Evolutionary conservation across 2,888 invertebrate genomes (phyloP), one percentile per base, ranked within the genome.

Genomic region (Rhagonycha fulva): DNA sequence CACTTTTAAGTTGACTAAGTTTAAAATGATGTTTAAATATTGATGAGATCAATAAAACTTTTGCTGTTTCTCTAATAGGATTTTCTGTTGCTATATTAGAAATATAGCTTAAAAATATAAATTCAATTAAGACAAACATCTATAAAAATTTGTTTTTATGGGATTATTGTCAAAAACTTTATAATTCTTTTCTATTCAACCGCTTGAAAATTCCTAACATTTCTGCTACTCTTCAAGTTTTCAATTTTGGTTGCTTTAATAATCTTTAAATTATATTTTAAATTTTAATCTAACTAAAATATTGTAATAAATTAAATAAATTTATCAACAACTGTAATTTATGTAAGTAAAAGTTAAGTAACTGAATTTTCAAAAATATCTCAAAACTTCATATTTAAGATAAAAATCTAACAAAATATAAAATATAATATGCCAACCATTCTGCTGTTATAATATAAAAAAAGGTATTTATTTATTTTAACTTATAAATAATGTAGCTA

Each of bases 11-110:
- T 26, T 26, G 12, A 23, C 63, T 66, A 66, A 14, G 7, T 66
- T 66, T 72, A 72, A 71, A 71, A 80, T 76, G 80, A 76, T 71
- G 68, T 74, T 71, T 74, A 80, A 80, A 81, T 81, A 79, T 74
- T 76, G 80, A 81, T 81, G 79, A 79, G 79, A 69, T 77, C 70
- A 66, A 77, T 75, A 75, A 77, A 75, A 68, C 7, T 47, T n/a
- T n/a, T n/a, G 47, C n/a, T 47, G 47, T 47, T 47, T 47, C 2
- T n/a, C n/a, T 47, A 47, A 47, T 47, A 47, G 47, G 47, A 47
- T n/a, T 47, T 47, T 47, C 47, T 7, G n/a, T n/a, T 47, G 12
- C 47, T 47, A 47, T 47, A 47, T 47, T 47, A 47, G n/a, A n/a
- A 47, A 47, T n/a, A n/a, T n/a, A n/a, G 47, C n/a, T n/a, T 47